Conservation (phyloP, 2,797 vertebrate species). For the Pelochelys cantorii region DNA sequence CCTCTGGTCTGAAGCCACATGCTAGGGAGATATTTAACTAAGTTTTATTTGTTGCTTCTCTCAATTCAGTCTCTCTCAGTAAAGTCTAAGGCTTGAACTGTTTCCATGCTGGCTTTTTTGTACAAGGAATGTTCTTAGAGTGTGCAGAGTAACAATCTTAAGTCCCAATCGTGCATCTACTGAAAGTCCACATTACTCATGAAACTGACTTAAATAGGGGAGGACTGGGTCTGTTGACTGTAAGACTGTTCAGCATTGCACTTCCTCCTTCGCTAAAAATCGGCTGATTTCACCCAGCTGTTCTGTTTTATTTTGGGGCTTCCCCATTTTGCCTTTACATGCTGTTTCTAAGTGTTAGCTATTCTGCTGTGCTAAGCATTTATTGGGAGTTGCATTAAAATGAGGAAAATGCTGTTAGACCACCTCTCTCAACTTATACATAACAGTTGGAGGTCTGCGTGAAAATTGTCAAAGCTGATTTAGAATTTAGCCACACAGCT, state of each 20-base stretch:
- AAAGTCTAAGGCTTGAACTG: background rate
- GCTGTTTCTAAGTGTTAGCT: background rate
- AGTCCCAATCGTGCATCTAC: background rate
- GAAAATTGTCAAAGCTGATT: background rate
- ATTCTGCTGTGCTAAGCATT: background rate
- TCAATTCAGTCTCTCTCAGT: background rate
- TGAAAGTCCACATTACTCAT: background rate
- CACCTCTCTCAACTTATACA: background rate
- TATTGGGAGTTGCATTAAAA: background rate
- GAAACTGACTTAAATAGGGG: background rate
- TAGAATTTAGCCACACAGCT: background rate
- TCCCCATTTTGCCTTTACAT: background rate
- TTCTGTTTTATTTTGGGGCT: background rate
- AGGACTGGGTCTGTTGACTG: background rate
- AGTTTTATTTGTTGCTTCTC: background rate
- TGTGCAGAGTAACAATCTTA: background rate
- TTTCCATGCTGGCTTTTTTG: background rate
- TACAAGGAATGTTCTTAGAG: background rate
- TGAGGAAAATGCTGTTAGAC: background rate
- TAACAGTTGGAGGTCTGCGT: background rate
- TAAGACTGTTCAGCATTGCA: background rate
- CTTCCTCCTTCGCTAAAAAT: background rate
- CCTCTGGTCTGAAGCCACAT: background rate
- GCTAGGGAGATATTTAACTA: too few relatives aligned
- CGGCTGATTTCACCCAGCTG: background rate